phyloP scores from a whole-genome alignment of 2,113 vertebrate genomes.

The Vulpes ferrilata region DNA sequence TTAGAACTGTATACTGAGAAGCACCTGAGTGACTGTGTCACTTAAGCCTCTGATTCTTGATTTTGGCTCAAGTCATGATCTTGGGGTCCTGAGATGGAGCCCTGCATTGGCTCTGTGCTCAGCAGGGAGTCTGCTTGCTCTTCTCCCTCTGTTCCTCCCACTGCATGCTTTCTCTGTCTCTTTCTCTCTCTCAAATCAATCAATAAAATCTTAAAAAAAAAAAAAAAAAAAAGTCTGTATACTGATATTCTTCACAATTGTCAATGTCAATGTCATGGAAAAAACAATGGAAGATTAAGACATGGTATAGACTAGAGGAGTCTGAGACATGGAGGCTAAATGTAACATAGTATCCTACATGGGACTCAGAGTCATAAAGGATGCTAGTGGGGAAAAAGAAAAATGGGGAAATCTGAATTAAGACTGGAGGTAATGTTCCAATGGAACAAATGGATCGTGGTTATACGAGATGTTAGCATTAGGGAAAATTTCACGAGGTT shows the following conservation, averaged over 20 bases:
- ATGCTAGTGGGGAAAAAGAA: background rate
- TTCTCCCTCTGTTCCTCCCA: background rate
- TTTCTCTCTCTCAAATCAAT: background rate
- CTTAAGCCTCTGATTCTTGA: background rate
- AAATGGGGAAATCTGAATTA: background rate
- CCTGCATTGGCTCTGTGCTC: background rate
- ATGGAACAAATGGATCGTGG: background rate
- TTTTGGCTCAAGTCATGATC: background rate
- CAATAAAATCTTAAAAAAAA: too few species aligned
- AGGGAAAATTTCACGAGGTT: background rate
- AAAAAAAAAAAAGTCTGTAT: background rate
- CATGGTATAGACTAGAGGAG: background rate
- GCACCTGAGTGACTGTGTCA: background rate
- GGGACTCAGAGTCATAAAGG: background rate
- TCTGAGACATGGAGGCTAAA: background rate
- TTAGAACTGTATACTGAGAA: background rate
- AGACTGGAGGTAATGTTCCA: background rate
- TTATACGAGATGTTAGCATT: background rate
- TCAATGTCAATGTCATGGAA: background rate
- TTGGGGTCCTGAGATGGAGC: background rate
- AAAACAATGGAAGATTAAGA: background rate
- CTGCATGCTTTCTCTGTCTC: too few species aligned
- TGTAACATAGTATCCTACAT: background rate
- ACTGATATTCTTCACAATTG: background rate
- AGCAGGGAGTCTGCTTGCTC: background rate